Percentiles rank a stretch among this genome's conserved stretches.
These are phyloP conservation scores for Morpho deidamia DNA, from an alignment of 2,888 invertebrate species.

Conservation along the genomic window DNA sequence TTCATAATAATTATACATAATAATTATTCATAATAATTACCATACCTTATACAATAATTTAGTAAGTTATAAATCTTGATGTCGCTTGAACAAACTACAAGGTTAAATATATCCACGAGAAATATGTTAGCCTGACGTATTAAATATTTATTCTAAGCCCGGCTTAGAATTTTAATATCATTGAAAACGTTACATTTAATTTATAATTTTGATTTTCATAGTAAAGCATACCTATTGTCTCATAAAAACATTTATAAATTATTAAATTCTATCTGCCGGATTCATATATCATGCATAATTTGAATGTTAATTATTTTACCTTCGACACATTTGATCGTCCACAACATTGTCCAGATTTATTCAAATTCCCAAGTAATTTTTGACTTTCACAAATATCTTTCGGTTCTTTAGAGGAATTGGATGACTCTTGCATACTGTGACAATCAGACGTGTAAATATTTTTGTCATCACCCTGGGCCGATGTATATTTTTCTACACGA, in stretches of 20 bases:
- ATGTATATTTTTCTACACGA: constrained; percentile 18
- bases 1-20: no score
- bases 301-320: constrained; percentile 9
- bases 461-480: constrained; percentile 26
- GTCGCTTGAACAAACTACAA: no score
- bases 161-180: no score
- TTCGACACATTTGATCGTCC: constrained; percentile 1
- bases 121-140: no score
- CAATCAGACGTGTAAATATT: not conserved
- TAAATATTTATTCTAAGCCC: no score
- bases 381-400: constrained; percentile 12
- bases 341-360: constrained; percentile 14
- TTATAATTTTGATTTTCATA: no score
- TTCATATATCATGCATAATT: not conserved
- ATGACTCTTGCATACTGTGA: constrained; percentile 9
- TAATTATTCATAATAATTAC: not conserved
- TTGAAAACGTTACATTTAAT: no score
- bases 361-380: constrained; percentile 16
- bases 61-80: no score
- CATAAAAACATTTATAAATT: no score
- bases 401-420: constrained; percentile 5
- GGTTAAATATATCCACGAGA: no score
- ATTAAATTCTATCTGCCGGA: not conserved
- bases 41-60: no score
- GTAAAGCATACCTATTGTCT: no score